Evolutionary conservation across 2,797 vertebrate genomes (phyloP).

Genomic region (Gallinago solitaria): DNA sequence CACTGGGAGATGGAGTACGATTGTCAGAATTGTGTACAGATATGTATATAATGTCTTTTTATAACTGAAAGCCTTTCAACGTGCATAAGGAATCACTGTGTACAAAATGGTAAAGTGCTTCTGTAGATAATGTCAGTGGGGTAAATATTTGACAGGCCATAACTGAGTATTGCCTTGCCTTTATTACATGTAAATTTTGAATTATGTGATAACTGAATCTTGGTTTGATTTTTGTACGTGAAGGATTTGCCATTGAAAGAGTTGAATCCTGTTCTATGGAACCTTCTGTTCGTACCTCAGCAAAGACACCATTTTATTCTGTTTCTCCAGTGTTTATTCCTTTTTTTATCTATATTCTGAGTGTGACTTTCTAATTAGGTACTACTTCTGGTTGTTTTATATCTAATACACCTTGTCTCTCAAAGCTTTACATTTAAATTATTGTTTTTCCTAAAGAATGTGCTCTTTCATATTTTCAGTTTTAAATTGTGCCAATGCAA

Average conservation of each 20-base stretch:
- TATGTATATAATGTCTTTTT: slow-evolving; percentile 92
- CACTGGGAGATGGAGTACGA: slow-evolving; percentile 79
- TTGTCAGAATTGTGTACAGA: slow-evolving; percentile 86
- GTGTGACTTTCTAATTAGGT: slow-evolving; percentile 60
- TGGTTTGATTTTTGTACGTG: slow-evolving; percentile 75
- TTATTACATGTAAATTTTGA: slow-evolving; percentile 84
- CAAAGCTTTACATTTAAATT: slow-evolving; percentile 69
- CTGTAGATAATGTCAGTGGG: slow-evolving; percentile 88
- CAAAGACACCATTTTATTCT: slow-evolving; percentile 35
- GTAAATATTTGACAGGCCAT: slow-evolving; percentile 89
- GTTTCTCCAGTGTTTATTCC: slow-evolving; percentile 20
- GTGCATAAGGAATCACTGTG: slow-evolving; percentile 87
- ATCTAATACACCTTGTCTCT: slow-evolving; percentile 52
- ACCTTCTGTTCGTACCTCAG: slow-evolving; percentile 73
- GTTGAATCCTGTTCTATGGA: slow-evolving; percentile 68
- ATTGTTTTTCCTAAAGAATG: not conserved
- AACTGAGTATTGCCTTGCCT: slow-evolving; percentile 91
- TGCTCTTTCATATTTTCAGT: slow-evolving; percentile 3
- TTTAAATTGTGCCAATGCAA: slow-evolving; percentile 61
- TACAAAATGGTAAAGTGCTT: slow-evolving; percentile 88
- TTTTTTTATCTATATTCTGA: slow-evolving; percentile 55
- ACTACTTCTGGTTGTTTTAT: slow-evolving; percentile 70
- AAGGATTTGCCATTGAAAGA: slow-evolving; percentile 78
- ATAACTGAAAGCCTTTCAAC: slow-evolving; percentile 81
- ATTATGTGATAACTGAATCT: slow-evolving; percentile 74